Evolutionary conservation across 2,113 vertebrate genomes (phyloP).

Genomic region (Dipodomys stephensi): DNA sequence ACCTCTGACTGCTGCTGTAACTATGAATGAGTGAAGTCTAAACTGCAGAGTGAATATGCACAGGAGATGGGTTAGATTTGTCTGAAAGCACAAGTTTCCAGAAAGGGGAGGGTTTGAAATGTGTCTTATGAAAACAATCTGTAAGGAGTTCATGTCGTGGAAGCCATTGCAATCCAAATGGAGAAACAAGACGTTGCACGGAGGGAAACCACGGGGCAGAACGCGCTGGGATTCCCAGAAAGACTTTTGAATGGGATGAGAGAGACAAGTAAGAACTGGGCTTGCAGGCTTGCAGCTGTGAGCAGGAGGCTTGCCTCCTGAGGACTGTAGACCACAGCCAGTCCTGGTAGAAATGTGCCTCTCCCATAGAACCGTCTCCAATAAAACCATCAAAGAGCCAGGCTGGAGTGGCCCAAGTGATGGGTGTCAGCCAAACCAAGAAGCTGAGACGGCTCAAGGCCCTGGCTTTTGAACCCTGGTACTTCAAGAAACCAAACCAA

Average conservation of each 20-base stretch:
- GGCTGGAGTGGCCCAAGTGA: too few relatives aligned
- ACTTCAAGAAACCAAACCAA: too few relatives aligned
- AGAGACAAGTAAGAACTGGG: background rate
- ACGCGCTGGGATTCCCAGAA: background rate
- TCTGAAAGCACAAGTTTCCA: background rate
- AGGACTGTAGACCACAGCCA: too few relatives aligned
- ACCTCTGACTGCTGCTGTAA: background rate
- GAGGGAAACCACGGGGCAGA: background rate
- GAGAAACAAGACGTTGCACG: background rate
- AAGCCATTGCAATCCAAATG: background rate
- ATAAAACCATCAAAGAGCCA: too few relatives aligned
- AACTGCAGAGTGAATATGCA: background rate
- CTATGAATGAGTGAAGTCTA: constrained; percentile 2
- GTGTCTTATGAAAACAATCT: background rate
- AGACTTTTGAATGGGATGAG: background rate
- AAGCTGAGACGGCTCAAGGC: too few relatives aligned
- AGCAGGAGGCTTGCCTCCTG: too few relatives aligned
- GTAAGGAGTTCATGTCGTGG: background rate
- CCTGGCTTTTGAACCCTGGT: too few relatives aligned
- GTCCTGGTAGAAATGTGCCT: too few relatives aligned
- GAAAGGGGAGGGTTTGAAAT: background rate
- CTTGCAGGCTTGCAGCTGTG: too few relatives aligned
- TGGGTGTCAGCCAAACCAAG: too few relatives aligned
- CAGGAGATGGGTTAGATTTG: background rate
- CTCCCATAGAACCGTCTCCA: too few relatives aligned